These are phyloP conservation scores for Rotaria socialis DNA, from an alignment of 2,888 invertebrate genomes.

Conservation along the genomic window DNA sequence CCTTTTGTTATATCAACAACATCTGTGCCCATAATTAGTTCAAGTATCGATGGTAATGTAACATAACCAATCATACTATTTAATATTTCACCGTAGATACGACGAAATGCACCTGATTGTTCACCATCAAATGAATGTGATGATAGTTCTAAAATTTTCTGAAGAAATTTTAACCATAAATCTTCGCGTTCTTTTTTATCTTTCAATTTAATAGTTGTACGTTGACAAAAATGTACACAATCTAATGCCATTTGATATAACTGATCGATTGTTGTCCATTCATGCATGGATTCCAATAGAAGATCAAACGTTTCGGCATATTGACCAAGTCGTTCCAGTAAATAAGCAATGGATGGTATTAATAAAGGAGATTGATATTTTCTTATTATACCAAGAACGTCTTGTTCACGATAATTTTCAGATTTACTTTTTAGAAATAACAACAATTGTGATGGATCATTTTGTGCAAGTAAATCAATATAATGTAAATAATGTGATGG, in stretches of 20 bases:
- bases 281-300: not conserved
- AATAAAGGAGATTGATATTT: not conserved
- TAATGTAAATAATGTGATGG: slow-evolving; percentile 2
- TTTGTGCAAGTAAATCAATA: not conserved
- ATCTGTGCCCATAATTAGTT: slow-evolving; percentile 1
- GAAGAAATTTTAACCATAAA: slow-evolving; percentile 31
- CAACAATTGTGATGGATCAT: slow-evolving; percentile 16
- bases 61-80: slow-evolving; percentile 39
- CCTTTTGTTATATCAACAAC: not conserved
- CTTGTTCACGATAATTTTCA: slow-evolving; percentile 24
- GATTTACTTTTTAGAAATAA: slow-evolving; percentile 14
- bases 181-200: slow-evolving; percentile 33
- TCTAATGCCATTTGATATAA: slow-evolving; percentile 1
- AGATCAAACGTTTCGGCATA: slow-evolving; percentile 20
- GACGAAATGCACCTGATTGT: not conserved
- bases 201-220: not conserved
- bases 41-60: slow-evolving; percentile 19
- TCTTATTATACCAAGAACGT: not conserved
- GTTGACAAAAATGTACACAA: slow-evolving; percentile 36
- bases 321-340: slow-evolving; percentile 14
- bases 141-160: slow-evolving; percentile 27
- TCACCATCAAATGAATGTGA: not conserved
- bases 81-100: slow-evolving; percentile 34
- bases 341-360: not conserved
- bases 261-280: not conserved